Conservation (phyloP, 2,797 vertebrate genomes). For the Arnoldichthys spilopterus region DNA sequence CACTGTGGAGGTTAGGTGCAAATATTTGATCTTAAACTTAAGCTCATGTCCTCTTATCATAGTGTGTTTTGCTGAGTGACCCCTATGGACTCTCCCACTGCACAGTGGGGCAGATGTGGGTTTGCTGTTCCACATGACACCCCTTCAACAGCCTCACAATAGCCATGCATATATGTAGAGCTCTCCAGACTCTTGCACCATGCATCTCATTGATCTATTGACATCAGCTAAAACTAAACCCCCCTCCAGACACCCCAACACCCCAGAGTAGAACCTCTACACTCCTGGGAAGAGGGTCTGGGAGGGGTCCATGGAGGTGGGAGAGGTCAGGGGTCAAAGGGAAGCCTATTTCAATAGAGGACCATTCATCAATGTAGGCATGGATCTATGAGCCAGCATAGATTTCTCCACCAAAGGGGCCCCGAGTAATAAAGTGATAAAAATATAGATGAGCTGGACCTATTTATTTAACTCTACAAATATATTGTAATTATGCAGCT, state of each 20-base stretch:
- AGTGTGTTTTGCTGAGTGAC: constrained; percentile 34
- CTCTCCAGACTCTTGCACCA: constrained; percentile 49
- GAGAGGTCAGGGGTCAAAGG: constrained; percentile 57
- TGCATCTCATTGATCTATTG: constrained; percentile 69
- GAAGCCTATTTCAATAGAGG: constrained; percentile 67
- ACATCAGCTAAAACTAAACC: constrained; percentile 58
- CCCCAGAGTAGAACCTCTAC: constrained; percentile 33
- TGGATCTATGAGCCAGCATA: constrained; percentile 46
- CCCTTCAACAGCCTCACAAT: constrained; percentile 62
- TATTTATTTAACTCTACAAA: constrained; percentile 28
- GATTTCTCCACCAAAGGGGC: constrained; percentile 39
- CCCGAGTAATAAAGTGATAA: constrained; percentile 40
- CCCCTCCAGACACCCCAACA: constrained; percentile 12
- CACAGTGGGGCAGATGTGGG: constrained; percentile 54
- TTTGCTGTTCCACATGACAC: constrained; percentile 51
- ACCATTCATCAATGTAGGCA: constrained; percentile 65
- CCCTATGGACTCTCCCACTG: constrained; percentile 17
- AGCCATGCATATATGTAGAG: constrained; percentile 64
- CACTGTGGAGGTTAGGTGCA: neutral
- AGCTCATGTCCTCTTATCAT: constrained; percentile 36
- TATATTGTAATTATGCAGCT: neutral
- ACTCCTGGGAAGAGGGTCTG: constrained; percentile 50
- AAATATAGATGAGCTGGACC: constrained; percentile 59
- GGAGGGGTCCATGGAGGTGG: constrained; percentile 41
- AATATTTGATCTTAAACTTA: constrained; percentile 47